These are phyloP conservation scores for Anaspis maculata DNA, from an alignment of 2,888 invertebrate species.

Conservation along the genomic window DNA sequence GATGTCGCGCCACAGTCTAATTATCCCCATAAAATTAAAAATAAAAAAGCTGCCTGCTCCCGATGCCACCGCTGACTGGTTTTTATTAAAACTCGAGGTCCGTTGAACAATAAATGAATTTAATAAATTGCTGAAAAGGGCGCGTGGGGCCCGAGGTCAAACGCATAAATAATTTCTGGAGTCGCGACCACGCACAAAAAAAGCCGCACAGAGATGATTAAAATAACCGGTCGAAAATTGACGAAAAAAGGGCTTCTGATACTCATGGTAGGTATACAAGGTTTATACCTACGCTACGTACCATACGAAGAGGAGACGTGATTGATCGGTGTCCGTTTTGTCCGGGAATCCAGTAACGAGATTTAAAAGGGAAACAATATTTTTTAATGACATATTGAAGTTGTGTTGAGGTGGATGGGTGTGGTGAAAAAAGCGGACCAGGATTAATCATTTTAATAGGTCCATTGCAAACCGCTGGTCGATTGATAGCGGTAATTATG, in stretches of 20 bases:
- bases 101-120: constrained; percentile 31
- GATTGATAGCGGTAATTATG: constrained; percentile 39
- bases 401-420: constrained; percentile 30
- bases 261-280: constrained; percentile 7
- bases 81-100: constrained; percentile 15
- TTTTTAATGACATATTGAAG: constrained; percentile 35
- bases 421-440: constrained; percentile 30
- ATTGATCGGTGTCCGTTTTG: constrained; percentile 23
- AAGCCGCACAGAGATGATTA: constrained; percentile 19
- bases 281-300: too few relatives aligned
- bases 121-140: constrained; percentile 32
- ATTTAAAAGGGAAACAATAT: constrained; percentile 32
- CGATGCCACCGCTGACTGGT: background rate
- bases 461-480: constrained; percentile 32
- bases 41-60: constrained; percentile 12
- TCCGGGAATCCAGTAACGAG: constrained; percentile 25
- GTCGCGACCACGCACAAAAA: constrained; percentile 21
- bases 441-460: constrained; percentile 41
- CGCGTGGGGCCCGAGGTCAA: constrained; percentile 33
- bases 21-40: constrained; percentile 29
- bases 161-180: constrained; percentile 36
- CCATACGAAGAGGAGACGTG: constrained; percentile 8
- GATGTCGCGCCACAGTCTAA: constrained; percentile 33
- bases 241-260: constrained; percentile 8
- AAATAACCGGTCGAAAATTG: constrained; percentile 15